These are phyloP conservation scores for Perdita meconis DNA, from an alignment of 2,888 invertebrate species.

Conservation along the genomic window DNA sequence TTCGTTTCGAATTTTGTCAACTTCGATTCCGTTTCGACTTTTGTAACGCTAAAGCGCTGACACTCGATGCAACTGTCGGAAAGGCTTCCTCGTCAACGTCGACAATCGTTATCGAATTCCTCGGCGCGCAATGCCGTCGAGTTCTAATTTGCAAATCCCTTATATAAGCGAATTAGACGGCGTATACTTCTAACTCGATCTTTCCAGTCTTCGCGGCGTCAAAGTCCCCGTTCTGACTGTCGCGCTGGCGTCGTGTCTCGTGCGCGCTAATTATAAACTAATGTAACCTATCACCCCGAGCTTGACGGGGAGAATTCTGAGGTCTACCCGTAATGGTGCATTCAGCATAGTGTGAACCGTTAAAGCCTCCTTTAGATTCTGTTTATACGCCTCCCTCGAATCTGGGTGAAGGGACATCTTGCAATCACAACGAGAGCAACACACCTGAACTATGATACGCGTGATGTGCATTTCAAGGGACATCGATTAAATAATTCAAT, in stretches of 20 bases:
- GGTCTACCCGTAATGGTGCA: conserved; percentile 6
- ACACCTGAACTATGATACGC: conserved; percentile 17
- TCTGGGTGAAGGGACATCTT: conserved; percentile 43
- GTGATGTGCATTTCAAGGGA: conserved; percentile 2
- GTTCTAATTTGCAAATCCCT: conserved; percentile 21
- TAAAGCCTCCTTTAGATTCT: conserved; percentile 49
- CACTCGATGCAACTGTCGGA: neutral
- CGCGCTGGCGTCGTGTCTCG: conserved; percentile 30
- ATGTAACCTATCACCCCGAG: conserved; percentile 33
- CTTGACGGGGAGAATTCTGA: conserved; percentile 5
- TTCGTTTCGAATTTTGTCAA: too few species aligned
- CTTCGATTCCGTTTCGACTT: neutral
- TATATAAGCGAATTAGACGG: conserved; percentile 28
- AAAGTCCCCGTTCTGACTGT: neutral
- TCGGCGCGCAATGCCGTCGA: neutral
- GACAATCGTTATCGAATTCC: conserved; percentile 26
- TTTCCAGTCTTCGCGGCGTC: neutral
- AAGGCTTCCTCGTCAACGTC: neutral
- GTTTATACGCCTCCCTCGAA: conserved; percentile 26
- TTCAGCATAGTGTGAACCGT: conserved; percentile 52
- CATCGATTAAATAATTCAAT: conserved; percentile 30
- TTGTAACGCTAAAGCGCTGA: neutral
- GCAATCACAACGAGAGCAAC: conserved; percentile 34
- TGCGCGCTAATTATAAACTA: conserved; percentile 54
- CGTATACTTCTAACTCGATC: conserved; percentile 2